Conservation (phyloP, 1,140 invertebrate genomes). For the Camponotus vicinus region DNA sequence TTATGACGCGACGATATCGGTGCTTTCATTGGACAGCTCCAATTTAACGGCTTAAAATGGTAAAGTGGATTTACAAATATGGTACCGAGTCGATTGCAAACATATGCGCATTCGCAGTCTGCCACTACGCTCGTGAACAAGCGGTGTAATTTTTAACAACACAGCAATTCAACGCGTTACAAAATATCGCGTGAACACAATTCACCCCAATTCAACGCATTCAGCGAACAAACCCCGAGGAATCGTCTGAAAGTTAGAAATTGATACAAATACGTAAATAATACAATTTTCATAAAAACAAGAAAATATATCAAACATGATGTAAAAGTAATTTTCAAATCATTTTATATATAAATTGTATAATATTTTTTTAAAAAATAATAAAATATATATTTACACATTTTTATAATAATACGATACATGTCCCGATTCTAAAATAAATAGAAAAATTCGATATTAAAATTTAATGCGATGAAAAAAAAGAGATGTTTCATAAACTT, state of each 20-base stretch:
- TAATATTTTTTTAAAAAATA: not conserved
- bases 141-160: constrained; percentile 42
- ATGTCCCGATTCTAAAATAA: not conserved
- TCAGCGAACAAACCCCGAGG: not conserved
- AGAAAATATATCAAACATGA: not conserved
- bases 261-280: not conserved
- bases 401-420: not conserved
- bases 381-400: not conserved
- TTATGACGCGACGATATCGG: constrained; percentile 51
- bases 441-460: not conserved
- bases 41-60: constrained; percentile 51
- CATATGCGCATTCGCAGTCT: constrained; percentile 38
- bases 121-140: constrained; percentile 7
- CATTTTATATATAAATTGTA: not conserved
- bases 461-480: not conserved
- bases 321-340: not conserved
- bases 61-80: constrained; percentile 59
- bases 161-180: constrained; percentile 20
- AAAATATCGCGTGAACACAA: constrained; percentile 17
- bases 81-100: constrained; percentile 47
- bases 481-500: not conserved
- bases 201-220: no score
- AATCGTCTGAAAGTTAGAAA: constrained; percentile 23
- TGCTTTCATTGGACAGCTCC: constrained; percentile 53
- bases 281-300: not conserved